Percentiles rank a stretch among this genome's conserved stretches.
phyloP scores from a whole-genome alignment of 2,888 invertebrate genomes.

The Andrena haemorrhoa region DNA sequence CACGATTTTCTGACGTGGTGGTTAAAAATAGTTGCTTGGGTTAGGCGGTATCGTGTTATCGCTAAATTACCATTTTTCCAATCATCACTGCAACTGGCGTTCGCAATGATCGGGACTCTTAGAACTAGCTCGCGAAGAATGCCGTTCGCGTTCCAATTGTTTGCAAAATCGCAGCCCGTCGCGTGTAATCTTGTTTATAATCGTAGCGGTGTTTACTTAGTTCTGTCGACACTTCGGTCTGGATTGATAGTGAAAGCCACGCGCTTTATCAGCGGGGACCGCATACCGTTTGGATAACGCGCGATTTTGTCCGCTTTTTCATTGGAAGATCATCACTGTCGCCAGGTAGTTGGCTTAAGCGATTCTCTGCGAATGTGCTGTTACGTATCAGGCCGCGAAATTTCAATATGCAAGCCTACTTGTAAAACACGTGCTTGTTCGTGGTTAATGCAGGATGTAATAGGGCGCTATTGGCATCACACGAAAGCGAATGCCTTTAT shows the following conservation, averaged over 20 bases:
- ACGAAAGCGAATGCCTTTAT: slow-evolving; percentile 35
- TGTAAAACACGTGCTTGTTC: slow-evolving; percentile 26
- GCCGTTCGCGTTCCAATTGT: slow-evolving; percentile 64
- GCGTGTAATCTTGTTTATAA: slow-evolving; percentile 70
- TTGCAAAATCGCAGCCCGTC: slow-evolving; percentile 63
- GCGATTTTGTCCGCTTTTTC: background rate
- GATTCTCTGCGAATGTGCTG: background rate
- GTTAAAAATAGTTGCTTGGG: too few species aligned
- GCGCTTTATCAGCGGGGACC: slow-evolving; percentile 33
- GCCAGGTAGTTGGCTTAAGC: background rate
- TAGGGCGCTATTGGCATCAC: slow-evolving; percentile 22
- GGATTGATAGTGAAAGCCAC: slow-evolving; percentile 56
- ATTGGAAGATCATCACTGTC: background rate
- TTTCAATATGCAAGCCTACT: slow-evolving; percentile 30
- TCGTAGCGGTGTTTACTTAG: slow-evolving; percentile 63
- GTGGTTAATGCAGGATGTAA: slow-evolving; percentile 37
- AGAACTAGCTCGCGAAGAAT: slow-evolving; percentile 29
- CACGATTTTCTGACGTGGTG: too few species aligned
- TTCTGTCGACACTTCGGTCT: slow-evolving; percentile 48
- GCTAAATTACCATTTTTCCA: slow-evolving; percentile 1
- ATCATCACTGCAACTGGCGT: too few species aligned
- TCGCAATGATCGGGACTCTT: background rate
- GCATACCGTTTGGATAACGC: background rate
- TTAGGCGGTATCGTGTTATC: slow-evolving; percentile 5
- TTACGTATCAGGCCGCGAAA: slow-evolving; percentile 15